Conservation (phyloP, 2,888 invertebrate genomes). For the Zygogramma bicolorata region DNA sequence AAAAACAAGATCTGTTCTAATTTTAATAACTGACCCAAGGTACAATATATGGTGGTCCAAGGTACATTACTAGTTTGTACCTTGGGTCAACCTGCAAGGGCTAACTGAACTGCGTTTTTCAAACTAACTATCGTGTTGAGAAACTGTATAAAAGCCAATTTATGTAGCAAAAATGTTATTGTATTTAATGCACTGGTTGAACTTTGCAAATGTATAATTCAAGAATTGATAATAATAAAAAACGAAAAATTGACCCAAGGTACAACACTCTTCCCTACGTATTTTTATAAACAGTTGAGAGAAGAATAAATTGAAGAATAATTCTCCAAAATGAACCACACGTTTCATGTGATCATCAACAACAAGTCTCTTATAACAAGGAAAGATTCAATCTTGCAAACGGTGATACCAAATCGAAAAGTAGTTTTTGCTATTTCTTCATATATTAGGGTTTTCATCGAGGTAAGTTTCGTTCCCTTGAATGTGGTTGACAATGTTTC, state of each 20-base stretch:
- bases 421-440: too few relatives aligned
- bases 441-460: too few relatives aligned
- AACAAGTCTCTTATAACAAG: too few relatives aligned
- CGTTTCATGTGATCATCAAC: too few relatives aligned
- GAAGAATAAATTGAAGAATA: too few relatives aligned
- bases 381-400: too few relatives aligned
- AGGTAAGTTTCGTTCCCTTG: too few relatives aligned
- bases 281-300: too few relatives aligned
- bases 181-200: neutral
- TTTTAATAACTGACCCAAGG: slow-evolving; percentile 9
- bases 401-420: too few relatives aligned
- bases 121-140: neutral
- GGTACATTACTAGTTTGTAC: slow-evolving; percentile 13
- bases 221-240: neutral
- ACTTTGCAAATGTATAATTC: neutral
- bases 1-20: neutral
- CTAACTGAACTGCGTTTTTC: neutral
- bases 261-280: too few relatives aligned
- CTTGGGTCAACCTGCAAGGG: slow-evolving; percentile 13
- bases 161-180: neutral
- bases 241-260: neutral
- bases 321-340: too few relatives aligned
- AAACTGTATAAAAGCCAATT: neutral
- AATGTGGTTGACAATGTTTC: too few relatives aligned
- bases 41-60: slow-evolving; percentile 2